These are phyloP conservation scores for Caenorhabditis japonica DNA, from an alignment of 2,888 invertebrate species.

Conservation along the genomic window DNA sequence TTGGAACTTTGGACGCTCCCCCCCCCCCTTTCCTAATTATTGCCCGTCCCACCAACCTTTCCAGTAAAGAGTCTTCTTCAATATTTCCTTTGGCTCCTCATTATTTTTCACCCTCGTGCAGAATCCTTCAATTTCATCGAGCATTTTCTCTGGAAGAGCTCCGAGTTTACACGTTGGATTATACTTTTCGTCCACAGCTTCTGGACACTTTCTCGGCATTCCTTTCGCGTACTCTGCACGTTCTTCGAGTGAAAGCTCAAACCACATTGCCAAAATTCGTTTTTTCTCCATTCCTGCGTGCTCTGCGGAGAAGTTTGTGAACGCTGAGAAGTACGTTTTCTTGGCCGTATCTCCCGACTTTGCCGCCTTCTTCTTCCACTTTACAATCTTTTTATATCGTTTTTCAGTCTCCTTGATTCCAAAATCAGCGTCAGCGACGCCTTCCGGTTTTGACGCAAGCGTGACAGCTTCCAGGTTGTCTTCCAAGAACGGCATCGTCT, in stretches of 20 bases:
- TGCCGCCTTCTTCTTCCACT: constrained; percentile 56
- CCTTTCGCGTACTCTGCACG: constrained; percentile 39
- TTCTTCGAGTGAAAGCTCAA: constrained; percentile 58
- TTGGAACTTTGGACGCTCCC: too few species aligned
- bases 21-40: too few species aligned
- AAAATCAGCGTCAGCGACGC: constrained; percentile 78
- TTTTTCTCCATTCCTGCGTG: constrained; percentile 42
- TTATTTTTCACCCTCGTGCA: constrained; percentile 28
- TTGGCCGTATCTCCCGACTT: constrained; percentile 17
- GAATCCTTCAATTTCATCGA: constrained; percentile 80
- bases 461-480: constrained; percentile 81
- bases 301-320: constrained; percentile 61
- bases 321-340: constrained; percentile 60
- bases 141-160: constrained; percentile 87
- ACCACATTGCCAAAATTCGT: constrained; percentile 66
- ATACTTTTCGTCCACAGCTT: constrained; percentile 78
- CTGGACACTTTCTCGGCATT: constrained; percentile 56
- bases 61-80: constrained; percentile 73
- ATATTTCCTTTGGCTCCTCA: constrained; percentile 43
- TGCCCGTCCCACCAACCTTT: constrained; percentile 73
- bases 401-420: constrained; percentile 79
- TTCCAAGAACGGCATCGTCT: constrained; percentile 87
- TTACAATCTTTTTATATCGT: constrained; percentile 80
- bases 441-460: constrained; percentile 60
- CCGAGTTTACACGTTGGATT: constrained; percentile 87